Evolutionary conservation across 2,888 invertebrate genomes (phyloP), one percentile per base, ranked within the genome.

Genomic region (Tholera decimalis): DNA sequence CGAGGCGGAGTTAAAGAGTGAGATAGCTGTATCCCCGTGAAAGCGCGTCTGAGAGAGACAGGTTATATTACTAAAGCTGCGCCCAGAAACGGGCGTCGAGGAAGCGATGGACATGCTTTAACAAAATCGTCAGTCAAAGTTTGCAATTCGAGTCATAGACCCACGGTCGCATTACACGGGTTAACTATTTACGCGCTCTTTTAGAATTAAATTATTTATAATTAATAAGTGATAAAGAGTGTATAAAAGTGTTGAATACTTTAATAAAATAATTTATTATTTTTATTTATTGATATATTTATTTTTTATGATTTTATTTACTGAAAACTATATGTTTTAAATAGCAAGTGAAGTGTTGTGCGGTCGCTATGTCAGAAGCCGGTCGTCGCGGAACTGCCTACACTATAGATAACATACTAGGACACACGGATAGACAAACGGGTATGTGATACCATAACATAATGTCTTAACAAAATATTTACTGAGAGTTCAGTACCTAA

Each of bases 391-490:
- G 93, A 18, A 82, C 93, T n/a, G 92, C 91, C 18, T 94, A 94
- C 77, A 94, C 93, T 28, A 95, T 95, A 64, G 94, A 95, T 84
- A 93, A 91, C 76, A 95, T 95, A 68, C 88, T 95, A 2, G 94
- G 94, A 80, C 89, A 88, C 54, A 88, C 91, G 9, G 90, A 88
- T 59, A 83, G 88, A 78, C 88, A 89, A 49, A 54, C 85, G 56
- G 89, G 89, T 89, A 81, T 69, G 84, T 74, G 35, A 26, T 7
- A 54, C 9, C 11, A 37, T 7, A 1, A 33, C 9, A 35, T 3
- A 6, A 3, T 15, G n/a, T 39, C 18, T 41, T 33, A 33, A 24
- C 18, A 15, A 28, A 20, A 8, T 35, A 13, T n/a, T n/a, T n/a
- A n/a, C n/a, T n/a, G n/a, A n/a, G n/a, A n/a, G n/a, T n/a, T n/a